Evolutionary conservation across 1,140 invertebrate species (phyloP), one percentile per base, ranked within the genome.

Genomic region (Papilio aristodemus): DNA sequence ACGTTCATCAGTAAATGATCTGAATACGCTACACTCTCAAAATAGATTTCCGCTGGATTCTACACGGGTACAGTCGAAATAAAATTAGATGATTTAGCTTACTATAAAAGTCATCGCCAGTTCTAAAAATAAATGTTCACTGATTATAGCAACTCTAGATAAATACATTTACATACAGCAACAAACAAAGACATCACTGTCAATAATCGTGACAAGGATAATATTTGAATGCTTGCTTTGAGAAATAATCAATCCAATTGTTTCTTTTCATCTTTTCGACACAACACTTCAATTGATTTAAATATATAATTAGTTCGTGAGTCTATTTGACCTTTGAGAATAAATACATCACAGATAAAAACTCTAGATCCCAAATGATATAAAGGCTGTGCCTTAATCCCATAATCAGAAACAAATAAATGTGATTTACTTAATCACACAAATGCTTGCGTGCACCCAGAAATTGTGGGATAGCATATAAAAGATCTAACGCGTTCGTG

Each of bases 1-100:
- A 50, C 43, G 14, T 66, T 43, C 63, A 66, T 66, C 50, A 37
- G 63, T 50, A 39, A 50, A 66, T 27, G 63, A 66, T 27, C 43
- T 32, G 9, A 11, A 0, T 36, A 50, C 41, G 19, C 63, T 32
- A 32, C 2, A 32, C 41, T 66, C 41, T 36, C n/a, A 66, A 66
- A 66, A 66, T 66, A 66, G 63, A 66, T 66, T 41, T 36, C 22
- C 62, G 11, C 7, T 66, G 39, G 41, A 50, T 32, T 66, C 6
- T 19, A 64, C 22, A 41, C 38, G 59, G 7, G 22, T 41, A 22
- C 25, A 14, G 13, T 25, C 19, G 14, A 66, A 66, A 50, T 27
- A 46, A n/a, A 46, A 64, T 43, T 46, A 25, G 41, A 50, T 66
- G 5, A 38, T 66, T 66, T 50, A 50, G 27, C 62, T 36, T 11